A percentile compares a stretch with the other conserved stretches of the same genome.
Evolutionary conservation across 1,140 invertebrate species (phyloP).

Genomic region (Alviniconcha marisindica): DNA sequence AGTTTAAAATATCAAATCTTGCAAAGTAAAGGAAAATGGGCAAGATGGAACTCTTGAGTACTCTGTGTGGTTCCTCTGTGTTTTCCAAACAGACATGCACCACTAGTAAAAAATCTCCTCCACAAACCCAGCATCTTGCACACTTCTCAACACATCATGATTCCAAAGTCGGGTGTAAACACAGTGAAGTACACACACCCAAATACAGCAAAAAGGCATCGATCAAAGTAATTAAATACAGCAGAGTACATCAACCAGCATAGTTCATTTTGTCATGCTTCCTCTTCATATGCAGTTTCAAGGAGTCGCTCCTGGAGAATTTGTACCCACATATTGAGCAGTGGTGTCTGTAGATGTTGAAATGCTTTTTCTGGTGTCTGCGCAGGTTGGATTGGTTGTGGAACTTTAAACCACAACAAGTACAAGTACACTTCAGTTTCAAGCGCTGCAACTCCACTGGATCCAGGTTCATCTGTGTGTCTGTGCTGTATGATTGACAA

Average conservation of each 20-base stretch:
- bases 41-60: no score
- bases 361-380: conserved; percentile 15
- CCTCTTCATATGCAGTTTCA: conserved; percentile 21
- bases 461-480: conserved; percentile 7
- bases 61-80: no score
- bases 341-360: conserved; percentile 12
- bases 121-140: not conserved
- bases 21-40: no score
- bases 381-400: conserved; percentile 10
- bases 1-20: no score
- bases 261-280: no score
- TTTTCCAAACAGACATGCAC: no score
- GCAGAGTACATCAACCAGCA: not conserved
- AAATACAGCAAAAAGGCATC: no score
- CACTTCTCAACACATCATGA: no score
- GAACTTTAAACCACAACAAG: conserved; percentile 15
- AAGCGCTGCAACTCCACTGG: not conserved
- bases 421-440: not conserved
- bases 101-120: not conserved
- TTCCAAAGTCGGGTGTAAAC: no score
- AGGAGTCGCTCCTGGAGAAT: conserved; percentile 15
- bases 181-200: no score
- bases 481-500: not conserved
- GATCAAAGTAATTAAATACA: not conserved
- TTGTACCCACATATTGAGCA: not conserved